These are phyloP conservation scores for Antennarius striatus DNA, from an alignment of 2,113 vertebrate genomes.

Conservation along the genomic window DNA sequence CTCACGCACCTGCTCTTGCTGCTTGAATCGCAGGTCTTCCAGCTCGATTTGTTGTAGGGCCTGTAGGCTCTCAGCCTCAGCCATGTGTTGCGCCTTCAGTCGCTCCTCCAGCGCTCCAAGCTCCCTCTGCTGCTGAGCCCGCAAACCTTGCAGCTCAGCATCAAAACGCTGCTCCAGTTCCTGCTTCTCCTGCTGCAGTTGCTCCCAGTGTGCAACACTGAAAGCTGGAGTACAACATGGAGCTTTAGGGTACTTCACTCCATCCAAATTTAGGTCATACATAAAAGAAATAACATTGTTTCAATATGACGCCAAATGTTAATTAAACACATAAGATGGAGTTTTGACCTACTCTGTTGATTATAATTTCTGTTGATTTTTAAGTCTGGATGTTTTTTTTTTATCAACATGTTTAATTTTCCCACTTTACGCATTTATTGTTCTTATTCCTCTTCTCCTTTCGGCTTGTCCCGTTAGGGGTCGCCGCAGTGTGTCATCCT, in stretches of 20 bases:
- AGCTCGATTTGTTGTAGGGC: conserved; percentile 72
- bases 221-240: conserved; percentile 74
- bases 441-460: too few species aligned
- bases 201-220: conserved; percentile 84
- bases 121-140: conserved; percentile 83
- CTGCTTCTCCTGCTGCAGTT: conserved; percentile 89
- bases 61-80: conserved; percentile 76
- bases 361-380: neutral
- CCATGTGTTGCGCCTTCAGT: conserved; percentile 79
- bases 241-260: neutral
- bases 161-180: conserved; percentile 86
- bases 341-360: neutral
- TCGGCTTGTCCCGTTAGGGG: too few species aligned
- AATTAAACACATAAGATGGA: neutral
- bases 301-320: too few species aligned
- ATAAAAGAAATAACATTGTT: too few species aligned
- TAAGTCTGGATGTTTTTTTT: too few species aligned
- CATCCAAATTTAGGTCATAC: neutral
- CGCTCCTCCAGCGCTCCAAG: conserved; percentile 82
- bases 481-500: too few species aligned
- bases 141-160: conserved; percentile 82
- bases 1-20: conserved; percentile 76
- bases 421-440: too few species aligned
- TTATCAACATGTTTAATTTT: too few species aligned
- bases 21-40: conserved; percentile 63